A percentile compares a stretch with the other conserved stretches of the same genome.
Conservation (phyloP, 2,797 vertebrate genomes). For the Aplochiton taeniatus region DNA sequence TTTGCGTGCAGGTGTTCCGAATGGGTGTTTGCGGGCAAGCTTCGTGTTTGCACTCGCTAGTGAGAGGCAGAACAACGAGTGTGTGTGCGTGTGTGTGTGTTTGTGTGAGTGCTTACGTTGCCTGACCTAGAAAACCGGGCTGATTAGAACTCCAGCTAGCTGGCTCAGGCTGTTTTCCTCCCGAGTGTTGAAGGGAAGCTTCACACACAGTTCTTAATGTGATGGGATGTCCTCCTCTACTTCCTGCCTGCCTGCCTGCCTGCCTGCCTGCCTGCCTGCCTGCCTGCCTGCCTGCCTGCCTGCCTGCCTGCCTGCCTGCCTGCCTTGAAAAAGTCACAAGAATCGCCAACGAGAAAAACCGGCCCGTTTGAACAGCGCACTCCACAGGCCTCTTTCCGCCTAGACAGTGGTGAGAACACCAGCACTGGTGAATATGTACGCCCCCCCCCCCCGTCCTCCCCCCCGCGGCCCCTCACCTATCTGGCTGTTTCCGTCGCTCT, state of each 20-base stretch:
- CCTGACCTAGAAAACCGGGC: slow-evolving; percentile 52
- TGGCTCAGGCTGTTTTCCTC: slow-evolving; percentile 39
- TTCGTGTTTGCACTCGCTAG: background rate
- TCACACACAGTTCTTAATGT: slow-evolving; percentile 33
- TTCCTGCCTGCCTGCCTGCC: background rate
- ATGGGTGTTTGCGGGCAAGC: slow-evolving; percentile 21
- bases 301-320: too few species aligned
- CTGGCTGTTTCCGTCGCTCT: slow-evolving; percentile 87
- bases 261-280: background rate
- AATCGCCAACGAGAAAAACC: too few species aligned
- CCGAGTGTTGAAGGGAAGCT: slow-evolving; percentile 29
- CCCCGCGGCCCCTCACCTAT: slow-evolving; percentile 77
- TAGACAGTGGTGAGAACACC: slow-evolving; percentile 6
- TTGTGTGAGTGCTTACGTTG: slow-evolving; percentile 14
- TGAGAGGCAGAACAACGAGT: slow-evolving; percentile 5
- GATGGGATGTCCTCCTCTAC: slow-evolving; percentile 22
- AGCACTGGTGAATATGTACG: slow-evolving; percentile 17
- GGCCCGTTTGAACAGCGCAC: too few species aligned
- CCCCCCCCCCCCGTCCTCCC: background rate
- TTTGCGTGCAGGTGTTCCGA: background rate
- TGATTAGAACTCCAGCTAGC: slow-evolving; percentile 48
- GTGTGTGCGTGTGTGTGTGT: background rate
- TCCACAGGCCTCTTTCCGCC: too few species aligned
- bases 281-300: too few species aligned
- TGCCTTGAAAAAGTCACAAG: too few species aligned